Conservation (phyloP, 2,888 invertebrate genomes). For the Autographa gamma region DNA sequence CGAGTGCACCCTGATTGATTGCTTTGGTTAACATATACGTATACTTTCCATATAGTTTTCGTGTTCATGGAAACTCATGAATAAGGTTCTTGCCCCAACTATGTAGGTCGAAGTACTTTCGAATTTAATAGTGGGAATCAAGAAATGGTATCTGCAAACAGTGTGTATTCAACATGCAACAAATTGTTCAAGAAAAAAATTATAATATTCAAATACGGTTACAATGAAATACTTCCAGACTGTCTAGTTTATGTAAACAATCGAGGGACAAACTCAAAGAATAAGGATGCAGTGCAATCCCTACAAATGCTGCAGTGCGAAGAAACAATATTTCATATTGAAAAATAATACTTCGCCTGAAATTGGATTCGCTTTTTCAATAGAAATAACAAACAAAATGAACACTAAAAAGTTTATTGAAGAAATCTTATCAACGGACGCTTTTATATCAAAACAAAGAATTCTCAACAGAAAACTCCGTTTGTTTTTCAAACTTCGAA, state of each 20-base stretch:
- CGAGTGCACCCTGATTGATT: conserved; percentile 85
- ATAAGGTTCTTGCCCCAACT: conserved; percentile 21
- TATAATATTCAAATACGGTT: conserved; percentile 9
- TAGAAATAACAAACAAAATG: conserved; percentile 50
- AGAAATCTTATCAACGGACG: conserved; percentile 57
- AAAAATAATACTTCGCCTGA: conserved; percentile 42
- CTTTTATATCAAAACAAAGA: conserved; percentile 57
- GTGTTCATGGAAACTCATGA: conserved; percentile 19
- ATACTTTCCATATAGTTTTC: conserved; percentile 51
- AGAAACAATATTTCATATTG: conserved; percentile 43
- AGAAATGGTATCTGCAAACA: not conserved
- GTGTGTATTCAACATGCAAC: not conserved
- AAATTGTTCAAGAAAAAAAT: not conserved
- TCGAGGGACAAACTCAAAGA: conserved; percentile 15
- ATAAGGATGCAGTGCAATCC: conserved; percentile 46
- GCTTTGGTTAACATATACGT: conserved; percentile 66
- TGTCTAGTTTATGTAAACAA: conserved; percentile 31
- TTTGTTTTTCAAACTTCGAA: conserved; percentile 59
- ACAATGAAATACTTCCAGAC: not conserved
- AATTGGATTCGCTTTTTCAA: conserved; percentile 50
- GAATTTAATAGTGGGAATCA: not conserved
- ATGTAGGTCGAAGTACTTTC: conserved; percentile 22
- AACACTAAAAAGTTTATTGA: conserved; percentile 49
- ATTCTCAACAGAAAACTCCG: conserved; percentile 31
- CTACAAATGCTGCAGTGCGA: conserved; percentile 34